Percentiles rank a stretch among this genome's conserved stretches.
These are phyloP conservation scores for Mystacides longicornis DNA, from an alignment of 2,888 invertebrate species.

Conservation along the genomic window DNA sequence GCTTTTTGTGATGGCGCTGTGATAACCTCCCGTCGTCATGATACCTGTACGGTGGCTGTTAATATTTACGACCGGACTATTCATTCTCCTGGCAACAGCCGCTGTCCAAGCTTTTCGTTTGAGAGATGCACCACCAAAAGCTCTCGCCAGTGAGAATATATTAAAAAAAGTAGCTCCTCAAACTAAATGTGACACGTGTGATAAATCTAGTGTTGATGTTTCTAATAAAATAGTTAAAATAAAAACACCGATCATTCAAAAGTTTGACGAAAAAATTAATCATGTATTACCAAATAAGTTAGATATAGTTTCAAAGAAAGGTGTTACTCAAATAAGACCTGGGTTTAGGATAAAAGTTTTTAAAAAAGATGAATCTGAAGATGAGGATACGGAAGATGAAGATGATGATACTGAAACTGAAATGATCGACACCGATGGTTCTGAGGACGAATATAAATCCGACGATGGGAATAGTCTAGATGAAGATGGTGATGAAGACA, in stretches of 20 bases:
- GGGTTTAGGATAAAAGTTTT: slow-evolving; percentile 10
- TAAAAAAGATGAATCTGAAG: slow-evolving; percentile 13
- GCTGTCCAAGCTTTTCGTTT: slow-evolving; percentile 50
- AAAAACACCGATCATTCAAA: slow-evolving; percentile 1
- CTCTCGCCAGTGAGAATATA: slow-evolving; percentile 18
- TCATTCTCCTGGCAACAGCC: slow-evolving; percentile 46
- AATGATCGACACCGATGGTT: slow-evolving; percentile 15
- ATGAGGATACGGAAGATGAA: slow-evolving; percentile 25
- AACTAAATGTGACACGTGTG: slow-evolving; percentile 21
- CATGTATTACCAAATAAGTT: slow-evolving; percentile 10
- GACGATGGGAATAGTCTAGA: too few species aligned
- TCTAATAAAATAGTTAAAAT: not conserved
- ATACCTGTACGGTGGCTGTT: slow-evolving; percentile 39
- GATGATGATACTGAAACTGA: slow-evolving; percentile 19
- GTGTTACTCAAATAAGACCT: slow-evolving; percentile 13
- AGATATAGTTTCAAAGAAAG: slow-evolving; percentile 10
- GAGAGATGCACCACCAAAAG: slow-evolving; percentile 40
- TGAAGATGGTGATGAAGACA: slow-evolving; percentile 26
- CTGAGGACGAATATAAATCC: slow-evolving; percentile 16
- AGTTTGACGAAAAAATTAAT: slow-evolving; percentile 5
- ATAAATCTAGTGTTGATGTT: slow-evolving; percentile 6
- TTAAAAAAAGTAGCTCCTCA: slow-evolving; percentile 8
- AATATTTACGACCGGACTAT: slow-evolving; percentile 26
- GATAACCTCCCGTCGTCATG: slow-evolving; percentile 39
- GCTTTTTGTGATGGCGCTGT: slow-evolving; percentile 42